Evolutionary conservation across 2,113 vertebrate genomes (phyloP), one percentile per base, ranked within the genome.

Genomic region (Pygoscelis antarcticus): DNA sequence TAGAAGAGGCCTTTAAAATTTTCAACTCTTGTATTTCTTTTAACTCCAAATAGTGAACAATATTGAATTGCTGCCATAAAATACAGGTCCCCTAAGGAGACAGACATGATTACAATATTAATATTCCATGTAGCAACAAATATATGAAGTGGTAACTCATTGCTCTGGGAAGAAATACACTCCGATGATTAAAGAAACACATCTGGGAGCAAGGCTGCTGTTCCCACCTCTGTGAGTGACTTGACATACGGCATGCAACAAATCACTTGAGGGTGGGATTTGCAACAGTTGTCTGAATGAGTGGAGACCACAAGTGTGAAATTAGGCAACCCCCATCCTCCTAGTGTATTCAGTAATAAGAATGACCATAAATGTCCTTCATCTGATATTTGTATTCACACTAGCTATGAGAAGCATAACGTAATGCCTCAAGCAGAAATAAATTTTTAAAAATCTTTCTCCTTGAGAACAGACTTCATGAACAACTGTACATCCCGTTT

Each of bases 51-150:
- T 76, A 79, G 77, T 69, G 78, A 96, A 70, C 51, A 77, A 51
- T 85, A 88, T 71, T 94, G 91, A 96, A 96, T 77, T 91, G 91
- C 79, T 94, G 71, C 87, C 68, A 83, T 95, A 96, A 93, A 96
- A 94, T 88, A 93, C 7, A 13, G 80, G 62, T 91, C n/a, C 78
- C 89, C 82, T 93, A 77, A 90, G 94, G 96, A 96, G 84, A 89
- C 78, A 96, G 89, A 58, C 82, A 87, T 62, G 93, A 96, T 96
- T 97, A 80, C 84, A 86, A 88, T 95, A 96, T 96, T 96, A 97
- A 97, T 95, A 97, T 96, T 95, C 91, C 60, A 78, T 87, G 87
- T 88, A 88, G 70, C 70, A 96, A 78, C 87, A 96, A 96, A 95
- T 90, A 74, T 44, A 77, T 66, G 42, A 86, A 94, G 87, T 88